These are phyloP conservation scores for Siderastrea radians DNA, from an alignment of 92 coral and sea anemone genomes.

Conservation along the genomic window DNA sequence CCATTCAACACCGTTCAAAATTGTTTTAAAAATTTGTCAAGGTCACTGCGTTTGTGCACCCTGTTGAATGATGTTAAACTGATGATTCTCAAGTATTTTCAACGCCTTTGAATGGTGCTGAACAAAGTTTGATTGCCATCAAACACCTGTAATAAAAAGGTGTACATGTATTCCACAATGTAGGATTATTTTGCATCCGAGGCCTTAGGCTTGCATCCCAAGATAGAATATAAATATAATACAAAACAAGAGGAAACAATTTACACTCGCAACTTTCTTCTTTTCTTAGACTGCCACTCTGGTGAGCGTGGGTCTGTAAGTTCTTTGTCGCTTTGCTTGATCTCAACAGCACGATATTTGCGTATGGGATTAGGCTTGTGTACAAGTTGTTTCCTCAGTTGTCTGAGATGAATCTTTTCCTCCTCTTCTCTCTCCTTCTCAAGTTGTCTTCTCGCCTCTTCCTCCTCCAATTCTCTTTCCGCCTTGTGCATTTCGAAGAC, in stretches of 20 bases:
- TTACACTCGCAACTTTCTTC: conserved; percentile 69
- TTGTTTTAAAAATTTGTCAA: too few species aligned
- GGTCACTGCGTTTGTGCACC: too few species aligned
- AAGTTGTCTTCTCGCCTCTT: conserved; percentile 67
- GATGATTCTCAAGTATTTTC: not conserved
- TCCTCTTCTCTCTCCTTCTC: conserved; percentile 84
- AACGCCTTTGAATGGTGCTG: not conserved
- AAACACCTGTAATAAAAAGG: not conserved
- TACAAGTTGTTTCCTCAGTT: conserved; percentile 87
- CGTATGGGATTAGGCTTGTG: conserved; percentile 95
- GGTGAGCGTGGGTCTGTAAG: conserved; percentile 91
- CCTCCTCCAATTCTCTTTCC: conserved; percentile 80
- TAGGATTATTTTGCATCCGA: too few species aligned
- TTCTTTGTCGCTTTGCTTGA: conserved; percentile 80
- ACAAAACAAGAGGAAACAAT: too few species aligned
- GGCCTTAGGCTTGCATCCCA: not conserved
- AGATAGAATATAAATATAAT: too few species aligned
- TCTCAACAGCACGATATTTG: conserved; percentile 74
- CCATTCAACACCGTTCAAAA: too few species aligned
- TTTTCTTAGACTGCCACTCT: conserved; percentile 82
- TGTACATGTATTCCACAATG: too few species aligned
- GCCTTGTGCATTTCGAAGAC: conserved; percentile 78
- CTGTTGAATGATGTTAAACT: too few species aligned
- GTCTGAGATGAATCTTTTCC: conserved; percentile 69
- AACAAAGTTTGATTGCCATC: too few species aligned